These are phyloP conservation scores for Spheniscus humboldti DNA, from an alignment of 2,797 vertebrate genomes.

Conservation along the genomic window DNA sequence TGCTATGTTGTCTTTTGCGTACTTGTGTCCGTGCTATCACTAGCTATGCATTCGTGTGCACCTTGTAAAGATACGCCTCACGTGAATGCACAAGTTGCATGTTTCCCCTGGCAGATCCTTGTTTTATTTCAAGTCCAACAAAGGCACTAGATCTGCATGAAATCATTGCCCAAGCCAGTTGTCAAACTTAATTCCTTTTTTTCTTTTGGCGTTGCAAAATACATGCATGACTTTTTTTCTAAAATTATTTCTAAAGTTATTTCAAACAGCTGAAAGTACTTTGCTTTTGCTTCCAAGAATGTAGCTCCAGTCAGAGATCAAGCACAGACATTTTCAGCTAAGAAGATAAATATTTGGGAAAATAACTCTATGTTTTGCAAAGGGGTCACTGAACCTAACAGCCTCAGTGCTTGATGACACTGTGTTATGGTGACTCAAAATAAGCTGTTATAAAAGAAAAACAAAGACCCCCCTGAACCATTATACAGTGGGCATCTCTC, in stretches of 20 bases:
- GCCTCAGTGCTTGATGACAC: neutral
- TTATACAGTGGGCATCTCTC: neutral
- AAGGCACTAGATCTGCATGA: neutral
- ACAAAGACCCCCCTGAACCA: neutral
- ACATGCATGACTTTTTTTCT: neutral
- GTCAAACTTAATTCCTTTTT: neutral
- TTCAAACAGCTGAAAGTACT: conserved; percentile 31
- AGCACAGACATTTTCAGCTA: neutral
- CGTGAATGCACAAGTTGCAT: neutral
- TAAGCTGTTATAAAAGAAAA: neutral
- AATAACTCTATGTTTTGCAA: neutral
- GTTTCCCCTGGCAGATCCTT: neutral
- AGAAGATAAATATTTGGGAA: conserved; percentile 23
- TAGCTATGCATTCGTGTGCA: neutral
- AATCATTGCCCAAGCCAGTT: neutral
- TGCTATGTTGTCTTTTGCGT: accelerated
- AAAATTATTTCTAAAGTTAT: neutral
- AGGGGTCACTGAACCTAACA: neutral
- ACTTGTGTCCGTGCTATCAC: neutral
- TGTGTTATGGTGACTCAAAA: neutral
- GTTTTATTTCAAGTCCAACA: neutral
- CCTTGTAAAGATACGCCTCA: neutral
- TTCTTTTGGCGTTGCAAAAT: neutral
- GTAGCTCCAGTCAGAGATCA: neutral
- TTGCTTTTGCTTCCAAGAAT: conserved; percentile 7